A percentile compares a stretch with the other conserved stretches of the same genome.
Evolutionary conservation across 1,140 invertebrate genomes (phyloP).

Genomic region (Steinernema feltiae): DNA sequence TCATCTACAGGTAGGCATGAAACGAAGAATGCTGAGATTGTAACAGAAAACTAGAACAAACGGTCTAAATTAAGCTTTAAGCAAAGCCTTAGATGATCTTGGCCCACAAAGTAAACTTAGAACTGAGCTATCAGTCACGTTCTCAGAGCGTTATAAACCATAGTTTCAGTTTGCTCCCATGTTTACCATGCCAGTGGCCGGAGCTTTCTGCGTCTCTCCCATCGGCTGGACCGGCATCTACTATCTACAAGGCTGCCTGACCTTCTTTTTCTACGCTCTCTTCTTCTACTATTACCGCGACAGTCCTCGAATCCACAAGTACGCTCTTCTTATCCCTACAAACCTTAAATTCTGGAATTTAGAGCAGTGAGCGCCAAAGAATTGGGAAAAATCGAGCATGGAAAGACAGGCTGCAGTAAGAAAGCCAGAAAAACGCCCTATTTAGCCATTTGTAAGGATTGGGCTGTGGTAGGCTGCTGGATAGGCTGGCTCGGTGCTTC

Average conservation of each 20-base stretch:
- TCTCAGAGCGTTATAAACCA: background rate
- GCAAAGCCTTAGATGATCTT: too few relatives aligned
- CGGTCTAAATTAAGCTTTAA: too few relatives aligned
- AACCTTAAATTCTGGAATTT: background rate
- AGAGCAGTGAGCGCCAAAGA: background rate
- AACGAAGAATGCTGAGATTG: too few relatives aligned
- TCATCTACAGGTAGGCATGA: constrained; percentile 48
- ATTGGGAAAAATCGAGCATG: constrained; percentile 12
- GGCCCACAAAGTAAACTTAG: too few relatives aligned
- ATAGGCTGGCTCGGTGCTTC: constrained; percentile 21
- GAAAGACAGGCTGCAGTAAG: constrained; percentile 13
- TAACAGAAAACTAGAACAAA: too few relatives aligned
- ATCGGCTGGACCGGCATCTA: background rate
- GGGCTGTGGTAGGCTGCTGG: constrained; percentile 11
- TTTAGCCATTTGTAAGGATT: constrained; percentile 17
- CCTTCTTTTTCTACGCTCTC: background rate
- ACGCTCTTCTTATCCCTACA: too few relatives aligned
- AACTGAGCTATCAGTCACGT: too few relatives aligned
- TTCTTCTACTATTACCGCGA: background rate
- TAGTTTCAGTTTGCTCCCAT: background rate
- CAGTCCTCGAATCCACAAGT: background rate
- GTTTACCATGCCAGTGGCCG: background rate
- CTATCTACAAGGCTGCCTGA: background rate
- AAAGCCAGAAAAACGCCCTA: constrained; percentile 8
- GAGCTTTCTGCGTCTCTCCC: background rate